A percentile compares a stretch with the other conserved stretches of the same genome.
Conservation (phyloP, 2,113 vertebrate species). For the Microcebus murinus region DNA sequence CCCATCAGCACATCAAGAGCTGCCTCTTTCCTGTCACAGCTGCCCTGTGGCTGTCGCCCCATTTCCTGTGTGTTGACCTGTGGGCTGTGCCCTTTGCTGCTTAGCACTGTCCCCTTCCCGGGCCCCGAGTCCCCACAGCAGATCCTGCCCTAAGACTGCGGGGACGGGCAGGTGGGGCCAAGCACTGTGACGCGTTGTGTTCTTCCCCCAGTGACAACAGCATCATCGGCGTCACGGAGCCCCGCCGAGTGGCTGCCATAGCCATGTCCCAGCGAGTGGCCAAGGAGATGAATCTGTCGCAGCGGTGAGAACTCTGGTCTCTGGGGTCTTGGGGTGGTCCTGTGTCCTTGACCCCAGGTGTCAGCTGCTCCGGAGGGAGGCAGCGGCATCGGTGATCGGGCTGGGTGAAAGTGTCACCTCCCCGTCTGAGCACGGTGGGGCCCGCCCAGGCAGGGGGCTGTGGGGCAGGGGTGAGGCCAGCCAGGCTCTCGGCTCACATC, state of each 20-base stretch:
- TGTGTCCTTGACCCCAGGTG: not conserved
- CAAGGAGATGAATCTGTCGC: slow-evolving; percentile 95
- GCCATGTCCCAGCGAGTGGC: slow-evolving; percentile 97
- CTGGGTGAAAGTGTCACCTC: not conserved
- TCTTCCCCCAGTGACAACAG: slow-evolving; percentile 81
- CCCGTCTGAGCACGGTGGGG: accelerated
- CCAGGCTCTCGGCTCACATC: not conserved
- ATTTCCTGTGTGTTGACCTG: accelerated
- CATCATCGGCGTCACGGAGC: slow-evolving; percentile 94
- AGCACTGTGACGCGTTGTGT: accelerated
- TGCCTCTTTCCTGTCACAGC: not conserved
- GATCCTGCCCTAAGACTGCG: too few relatives aligned
- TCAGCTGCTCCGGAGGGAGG: accelerated
- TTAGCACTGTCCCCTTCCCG: too few relatives aligned
- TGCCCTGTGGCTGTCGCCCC: accelerated
- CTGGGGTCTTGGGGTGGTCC: accelerated
- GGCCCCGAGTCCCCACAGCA: accelerated
- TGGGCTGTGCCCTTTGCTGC: accelerated
- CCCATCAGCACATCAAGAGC: not conserved
- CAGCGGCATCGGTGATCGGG: accelerated
- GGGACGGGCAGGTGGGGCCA: accelerated
- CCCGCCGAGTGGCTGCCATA: slow-evolving; percentile 95
- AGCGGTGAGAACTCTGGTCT: slow-evolving; percentile 85
- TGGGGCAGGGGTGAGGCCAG: not conserved
- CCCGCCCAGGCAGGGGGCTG: too few relatives aligned